Conservation (phyloP, 1,140 invertebrate species). For the Physella acuta region DNA sequence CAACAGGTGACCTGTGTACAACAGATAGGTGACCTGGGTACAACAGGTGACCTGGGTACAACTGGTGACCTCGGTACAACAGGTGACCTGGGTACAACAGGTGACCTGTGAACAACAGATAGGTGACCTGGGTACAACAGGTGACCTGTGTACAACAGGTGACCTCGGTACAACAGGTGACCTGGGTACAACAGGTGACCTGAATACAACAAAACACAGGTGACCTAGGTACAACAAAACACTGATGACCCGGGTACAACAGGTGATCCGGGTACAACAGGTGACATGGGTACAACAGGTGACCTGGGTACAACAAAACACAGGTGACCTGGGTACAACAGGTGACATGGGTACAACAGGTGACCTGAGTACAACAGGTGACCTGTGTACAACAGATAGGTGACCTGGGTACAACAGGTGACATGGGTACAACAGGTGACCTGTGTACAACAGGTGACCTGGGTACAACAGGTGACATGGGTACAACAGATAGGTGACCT, state of each 20-base stretch:
- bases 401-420: not conserved
- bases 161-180: too few species aligned
- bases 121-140: not conserved
- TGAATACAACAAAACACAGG: not conserved
- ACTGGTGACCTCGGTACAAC: not conserved
- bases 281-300: too few species aligned
- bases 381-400: not conserved
- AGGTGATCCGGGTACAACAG: not conserved
- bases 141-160: not conserved
- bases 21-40: not conserved
- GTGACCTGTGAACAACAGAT: not conserved
- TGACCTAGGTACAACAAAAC: not conserved
- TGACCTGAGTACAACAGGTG: not conserved
- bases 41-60: not conserved
- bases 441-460: not conserved
- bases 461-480: not conserved
- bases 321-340: not conserved
- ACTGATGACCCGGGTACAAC: too few species aligned
- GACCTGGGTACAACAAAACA: too few species aligned
- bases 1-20: too few species aligned
- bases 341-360: not conserved
- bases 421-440: too few species aligned
- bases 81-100: not conserved
- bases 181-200: not conserved
- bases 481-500: not conserved